Percentiles rank a stretch among this genome's conserved stretches.
Conservation (phyloP, 2,888 invertebrate genomes). For the Biston stratarius region DNA sequence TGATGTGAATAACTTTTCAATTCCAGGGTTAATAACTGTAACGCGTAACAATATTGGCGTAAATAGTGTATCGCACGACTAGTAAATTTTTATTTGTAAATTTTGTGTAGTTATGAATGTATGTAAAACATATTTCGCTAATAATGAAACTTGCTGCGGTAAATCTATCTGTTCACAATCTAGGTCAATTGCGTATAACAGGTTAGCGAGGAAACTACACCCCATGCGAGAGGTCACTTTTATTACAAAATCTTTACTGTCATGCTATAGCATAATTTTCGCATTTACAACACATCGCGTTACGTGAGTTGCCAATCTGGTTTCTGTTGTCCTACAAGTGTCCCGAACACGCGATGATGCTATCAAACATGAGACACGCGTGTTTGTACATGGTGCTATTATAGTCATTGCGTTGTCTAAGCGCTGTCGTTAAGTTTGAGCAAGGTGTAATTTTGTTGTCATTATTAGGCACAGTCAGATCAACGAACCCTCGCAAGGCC, state of each 20-base stretch:
- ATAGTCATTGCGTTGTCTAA: conserved; percentile 22
- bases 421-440: conserved; percentile 22
- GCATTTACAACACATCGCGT: conserved; percentile 30
- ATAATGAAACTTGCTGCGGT: not conserved
- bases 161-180: not conserved
- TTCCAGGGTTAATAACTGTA: not conserved
- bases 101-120: not conserved
- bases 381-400: conserved; percentile 23
- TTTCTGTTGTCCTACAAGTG: conserved; percentile 21
- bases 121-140: not conserved
- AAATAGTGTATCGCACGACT: not conserved
- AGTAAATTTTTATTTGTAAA: not conserved
- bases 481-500: conserved; percentile 25
- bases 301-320: conserved; percentile 36
- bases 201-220: conserved; percentile 13
- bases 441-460: conserved; percentile 16
- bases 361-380: conserved; percentile 32
- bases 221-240: conserved; percentile 8
- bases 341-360: conserved; percentile 38
- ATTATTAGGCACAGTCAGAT: conserved; percentile 23
- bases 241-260: conserved; percentile 17
- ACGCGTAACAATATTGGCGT: conserved; percentile 1
- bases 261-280: conserved; percentile 26
- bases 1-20: not conserved
- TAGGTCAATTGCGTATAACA: not conserved